phyloP scores from a whole-genome alignment of 2,113 vertebrate genomes.

The Amphiprion ocellaris region DNA sequence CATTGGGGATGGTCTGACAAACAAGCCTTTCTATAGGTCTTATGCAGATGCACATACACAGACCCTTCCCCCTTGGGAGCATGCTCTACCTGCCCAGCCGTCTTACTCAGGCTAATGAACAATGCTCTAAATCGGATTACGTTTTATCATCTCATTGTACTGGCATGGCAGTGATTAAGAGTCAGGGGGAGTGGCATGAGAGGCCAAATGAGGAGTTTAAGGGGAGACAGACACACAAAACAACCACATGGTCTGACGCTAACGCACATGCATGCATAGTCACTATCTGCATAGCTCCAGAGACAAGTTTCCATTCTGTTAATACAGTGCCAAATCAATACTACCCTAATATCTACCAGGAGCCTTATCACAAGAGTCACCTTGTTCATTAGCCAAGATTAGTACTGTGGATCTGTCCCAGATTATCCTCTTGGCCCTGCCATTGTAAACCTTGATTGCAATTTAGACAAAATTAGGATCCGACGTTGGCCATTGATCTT shows the following conservation, averaged over 20 bases:
- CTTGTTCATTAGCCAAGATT: slow-evolving; percentile 80
- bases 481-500: slow-evolving; percentile 73
- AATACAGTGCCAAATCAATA: slow-evolving; percentile 73
- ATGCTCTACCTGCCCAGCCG: slow-evolving; percentile 55
- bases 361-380: slow-evolving; percentile 76
- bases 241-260: slow-evolving; percentile 12
- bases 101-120: slow-evolving; percentile 77
- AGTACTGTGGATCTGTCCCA: slow-evolving; percentile 62
- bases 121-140: slow-evolving; percentile 72
- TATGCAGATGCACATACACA: slow-evolving; percentile 48
- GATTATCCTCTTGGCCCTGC: slow-evolving; percentile 71
- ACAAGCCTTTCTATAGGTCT: slow-evolving; percentile 57
- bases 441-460: slow-evolving; percentile 69
- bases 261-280: slow-evolving; percentile 1
- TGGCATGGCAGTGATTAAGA: slow-evolving; percentile 69
- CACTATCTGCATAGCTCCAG: slow-evolving; percentile 35
- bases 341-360: slow-evolving; percentile 62
- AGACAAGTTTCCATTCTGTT: slow-evolving; percentile 54
- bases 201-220: slow-evolving; percentile 34
- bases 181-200: slow-evolving; percentile 47
- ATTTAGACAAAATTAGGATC: slow-evolving; percentile 74
- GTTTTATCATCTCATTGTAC: slow-evolving; percentile 77
- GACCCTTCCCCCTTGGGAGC: slow-evolving; percentile 28
- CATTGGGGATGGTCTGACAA: slow-evolving; percentile 48
- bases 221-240: slow-evolving; percentile 12